Base-by-base conservation (phyloP, 30 jellyfish, hydroid and myxozoan genomes). In the Turritopsis rubra region DNA sequence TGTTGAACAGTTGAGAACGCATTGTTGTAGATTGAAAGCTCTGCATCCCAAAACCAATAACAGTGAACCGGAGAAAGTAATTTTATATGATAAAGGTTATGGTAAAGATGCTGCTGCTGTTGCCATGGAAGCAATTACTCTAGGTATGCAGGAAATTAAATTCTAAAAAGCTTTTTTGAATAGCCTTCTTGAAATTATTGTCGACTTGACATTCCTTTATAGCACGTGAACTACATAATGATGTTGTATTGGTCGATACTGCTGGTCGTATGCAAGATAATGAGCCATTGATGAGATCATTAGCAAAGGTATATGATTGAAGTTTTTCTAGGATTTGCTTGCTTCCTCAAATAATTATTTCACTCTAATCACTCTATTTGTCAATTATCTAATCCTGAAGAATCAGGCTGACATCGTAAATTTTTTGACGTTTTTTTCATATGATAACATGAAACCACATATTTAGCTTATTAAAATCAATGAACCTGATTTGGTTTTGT, bases 261-360 rank as follows among this genome's bases (percentile, higher is more conserved):
- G 99, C 99, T 28, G 99, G 99, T 21, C 88, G 99, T 29, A 95
- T 95, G 99, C 99, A 95, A 84, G 96, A 95, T 85, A 95, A 95
- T 80, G 99, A 90, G 84, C 99, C 99, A 1, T 86, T 95, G 83
- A 95, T 95, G 99, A 81, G 99, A 26, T 95, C 99, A 8, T 92
- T 95, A n/a, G 96, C 99, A 23, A 95, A 95, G 97, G 99, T 95
- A 87, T n/a, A 31, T 75, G 21, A 19, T 79, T 1, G 18, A 18
- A 29, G 22, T 0, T 3, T 28, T 22, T 16, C 23, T 54, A 13
- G 18, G 0, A 23, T 75, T 77, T 77, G 28, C 21, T 29, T 81
- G 53, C 7, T 25, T 22, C n/a, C 31, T 65, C 52, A 28, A 79
- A 27, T 26, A 28, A 16, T 65, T n/a, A 16, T 23, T 52, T 16